A percentile compares a stretch with the other conserved stretches of the same genome.
These are phyloP conservation scores for Eulimnadia texana DNA, from an alignment of 1,140 invertebrate species.

Conservation along the genomic window DNA sequence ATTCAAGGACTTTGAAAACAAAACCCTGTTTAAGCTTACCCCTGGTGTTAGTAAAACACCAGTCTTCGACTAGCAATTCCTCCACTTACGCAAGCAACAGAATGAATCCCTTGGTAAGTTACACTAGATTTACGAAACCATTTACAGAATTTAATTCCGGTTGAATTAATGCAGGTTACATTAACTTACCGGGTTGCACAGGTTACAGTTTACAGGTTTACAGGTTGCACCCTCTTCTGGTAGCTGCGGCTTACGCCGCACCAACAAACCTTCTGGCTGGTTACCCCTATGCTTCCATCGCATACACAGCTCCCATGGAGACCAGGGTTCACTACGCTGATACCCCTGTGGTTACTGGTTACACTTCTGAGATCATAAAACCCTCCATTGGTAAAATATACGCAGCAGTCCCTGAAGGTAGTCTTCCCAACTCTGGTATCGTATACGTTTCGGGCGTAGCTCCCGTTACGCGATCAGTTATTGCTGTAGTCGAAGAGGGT, in stretches of 20 bases:
- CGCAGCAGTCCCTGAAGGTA: too few species aligned
- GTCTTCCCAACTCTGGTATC: too few species aligned
- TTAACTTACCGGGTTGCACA: too few species aligned
- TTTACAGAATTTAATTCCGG: neutral
- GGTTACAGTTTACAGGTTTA: too few species aligned
- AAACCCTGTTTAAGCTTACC: too few species aligned
- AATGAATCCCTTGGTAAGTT: conserved; percentile 12
- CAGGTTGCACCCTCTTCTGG: conserved; percentile 2
- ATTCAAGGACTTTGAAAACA: too few species aligned
- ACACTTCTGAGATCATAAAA: conserved; percentile 28
- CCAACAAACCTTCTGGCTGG: neutral
- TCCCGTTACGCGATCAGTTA: too few species aligned
- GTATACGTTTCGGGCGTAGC: too few species aligned
- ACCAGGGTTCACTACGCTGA: conserved; percentile 30
- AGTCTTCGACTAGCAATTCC: neutral
- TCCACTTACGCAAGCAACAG: conserved; percentile 3
- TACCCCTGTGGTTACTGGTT: conserved; percentile 32
- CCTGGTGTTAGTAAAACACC: too few species aligned
- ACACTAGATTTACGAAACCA: neutral
- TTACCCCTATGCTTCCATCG: neutral
- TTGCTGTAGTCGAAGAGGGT: too few species aligned
- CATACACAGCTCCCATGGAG: conserved; percentile 19
- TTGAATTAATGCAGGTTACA: too few species aligned
- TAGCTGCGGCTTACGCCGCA: conserved; percentile 4
- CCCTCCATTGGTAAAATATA: conserved; percentile 9